These are phyloP conservation scores for Campoplex capitator DNA, from an alignment of 2,888 invertebrate species.

Conservation along the genomic window DNA sequence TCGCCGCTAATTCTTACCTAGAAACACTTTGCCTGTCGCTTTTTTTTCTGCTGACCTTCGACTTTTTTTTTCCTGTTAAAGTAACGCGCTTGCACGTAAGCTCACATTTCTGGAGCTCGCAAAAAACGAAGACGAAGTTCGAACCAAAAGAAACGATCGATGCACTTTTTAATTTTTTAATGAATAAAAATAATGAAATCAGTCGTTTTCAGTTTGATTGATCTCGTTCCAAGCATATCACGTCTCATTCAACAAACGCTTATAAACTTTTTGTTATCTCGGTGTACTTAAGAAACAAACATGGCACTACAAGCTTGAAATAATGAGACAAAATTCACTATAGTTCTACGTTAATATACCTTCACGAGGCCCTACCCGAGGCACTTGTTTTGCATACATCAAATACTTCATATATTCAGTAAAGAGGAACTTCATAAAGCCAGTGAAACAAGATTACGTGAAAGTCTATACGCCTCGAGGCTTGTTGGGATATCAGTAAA, in stretches of 20 bases:
- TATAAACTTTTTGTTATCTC: not conserved
- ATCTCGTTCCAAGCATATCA: not conserved
- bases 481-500: conserved; percentile 33
- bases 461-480: conserved; percentile 36
- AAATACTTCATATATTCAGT: conserved; percentile 23
- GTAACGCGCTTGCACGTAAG: not conserved
- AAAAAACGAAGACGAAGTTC: not conserved
- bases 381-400: conserved; percentile 16
- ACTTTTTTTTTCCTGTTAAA: not conserved
- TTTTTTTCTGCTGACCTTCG: conserved; percentile 11
- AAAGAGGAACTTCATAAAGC: conserved; percentile 36
- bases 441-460: conserved; percentile 38
- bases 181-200: not conserved
- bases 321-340: conserved; percentile 39
- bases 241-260: not conserved
- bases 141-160: not conserved
- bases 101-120: not conserved
- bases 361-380: not conserved
- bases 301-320: conserved; percentile 1
- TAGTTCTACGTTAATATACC: conserved; percentile 24
- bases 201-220: not conserved
- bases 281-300: not conserved
- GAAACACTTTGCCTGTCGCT: not conserved
- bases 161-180: not conserved
- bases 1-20: conserved; percentile 31